phyloP scores from a whole-genome alignment of 2,888 invertebrate species.

The Caenorhabditis sp. region DNA sequence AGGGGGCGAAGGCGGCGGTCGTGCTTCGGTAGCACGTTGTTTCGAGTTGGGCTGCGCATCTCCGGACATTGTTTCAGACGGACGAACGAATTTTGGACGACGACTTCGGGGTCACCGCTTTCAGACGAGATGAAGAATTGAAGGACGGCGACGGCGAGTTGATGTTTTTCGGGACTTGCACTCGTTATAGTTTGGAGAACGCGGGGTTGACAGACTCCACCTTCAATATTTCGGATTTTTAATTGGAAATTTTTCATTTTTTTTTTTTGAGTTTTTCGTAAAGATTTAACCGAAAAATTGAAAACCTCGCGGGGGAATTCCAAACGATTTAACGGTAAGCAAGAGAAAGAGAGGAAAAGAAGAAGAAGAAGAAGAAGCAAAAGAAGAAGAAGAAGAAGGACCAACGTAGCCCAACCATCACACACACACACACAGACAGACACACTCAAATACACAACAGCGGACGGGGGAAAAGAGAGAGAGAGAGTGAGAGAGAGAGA shows the following conservation, averaged over 20 bases:
- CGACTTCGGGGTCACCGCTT: neutral
- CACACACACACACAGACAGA: neutral
- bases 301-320: slow-evolving; percentile 40
- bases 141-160: neutral
- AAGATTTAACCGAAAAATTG: slow-evolving; percentile 28
- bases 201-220: slow-evolving; percentile 70
- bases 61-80: slow-evolving; percentile 56
- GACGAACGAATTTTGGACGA: slow-evolving; percentile 6
- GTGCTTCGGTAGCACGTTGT: slow-evolving; percentile 64
- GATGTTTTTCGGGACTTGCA: slow-evolving; percentile 22
- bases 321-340: slow-evolving; percentile 19
- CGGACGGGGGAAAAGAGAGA: slow-evolving; percentile 5
- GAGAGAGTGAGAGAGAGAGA: neutral
- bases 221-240: slow-evolving; percentile 42
- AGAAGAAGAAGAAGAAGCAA: neutral
- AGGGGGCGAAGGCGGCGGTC: slow-evolving; percentile 48
- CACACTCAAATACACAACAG: too few relatives aligned
- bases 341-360: neutral
- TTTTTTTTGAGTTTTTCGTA: neutral
- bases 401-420: neutral
- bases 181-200: slow-evolving; percentile 54
- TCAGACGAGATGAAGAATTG: neutral
- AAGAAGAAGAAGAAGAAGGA: slow-evolving; percentile 1
- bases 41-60: slow-evolving; percentile 66
- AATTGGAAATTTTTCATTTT: slow-evolving; percentile 1